Evolutionary conservation across 2,888 invertebrate species (phyloP).

Genomic region (Criorhina ranunculi): DNA sequence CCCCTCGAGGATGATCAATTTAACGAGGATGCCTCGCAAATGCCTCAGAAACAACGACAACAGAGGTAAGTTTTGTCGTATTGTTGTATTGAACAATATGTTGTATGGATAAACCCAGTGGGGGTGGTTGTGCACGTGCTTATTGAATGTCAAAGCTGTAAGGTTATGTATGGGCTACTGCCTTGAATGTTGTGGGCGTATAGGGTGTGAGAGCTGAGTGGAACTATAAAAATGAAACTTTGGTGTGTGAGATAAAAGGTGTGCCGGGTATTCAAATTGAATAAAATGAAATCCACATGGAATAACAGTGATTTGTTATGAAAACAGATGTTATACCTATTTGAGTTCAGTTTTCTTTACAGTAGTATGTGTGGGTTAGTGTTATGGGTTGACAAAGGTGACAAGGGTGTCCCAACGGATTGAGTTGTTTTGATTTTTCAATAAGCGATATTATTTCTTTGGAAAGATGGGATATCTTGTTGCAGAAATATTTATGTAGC

Average conservation of each 20-base stretch:
- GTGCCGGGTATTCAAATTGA: background rate
- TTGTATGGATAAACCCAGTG: background rate
- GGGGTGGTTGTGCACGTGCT: slow-evolving; percentile 19
- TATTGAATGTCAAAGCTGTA: slow-evolving; percentile 12
- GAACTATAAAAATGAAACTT: background rate
- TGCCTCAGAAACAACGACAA: slow-evolving; percentile 81
- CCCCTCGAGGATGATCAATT: slow-evolving; percentile 83
- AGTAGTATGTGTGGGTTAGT: too few species aligned
- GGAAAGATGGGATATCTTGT: too few species aligned
- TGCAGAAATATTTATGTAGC: too few species aligned
- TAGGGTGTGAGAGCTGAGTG: background rate
- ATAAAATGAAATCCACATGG: background rate
- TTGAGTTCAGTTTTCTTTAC: too few species aligned
- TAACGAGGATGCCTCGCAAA: slow-evolving; percentile 82
- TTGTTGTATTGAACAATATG: background rate
- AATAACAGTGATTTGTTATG: background rate
- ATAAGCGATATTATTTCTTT: too few species aligned
- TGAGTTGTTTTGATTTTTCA: too few species aligned
- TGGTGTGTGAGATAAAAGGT: background rate
- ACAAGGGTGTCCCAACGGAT: too few species aligned
- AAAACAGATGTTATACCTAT: too few species aligned
- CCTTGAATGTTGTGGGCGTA: background rate
- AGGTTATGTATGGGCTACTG: background rate
- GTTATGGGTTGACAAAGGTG: too few species aligned
- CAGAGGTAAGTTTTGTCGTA: slow-evolving; percentile 80